These are phyloP conservation scores for Tetheella fluctuosa DNA, from an alignment of 2,888 invertebrate species.

Conservation along the genomic window DNA sequence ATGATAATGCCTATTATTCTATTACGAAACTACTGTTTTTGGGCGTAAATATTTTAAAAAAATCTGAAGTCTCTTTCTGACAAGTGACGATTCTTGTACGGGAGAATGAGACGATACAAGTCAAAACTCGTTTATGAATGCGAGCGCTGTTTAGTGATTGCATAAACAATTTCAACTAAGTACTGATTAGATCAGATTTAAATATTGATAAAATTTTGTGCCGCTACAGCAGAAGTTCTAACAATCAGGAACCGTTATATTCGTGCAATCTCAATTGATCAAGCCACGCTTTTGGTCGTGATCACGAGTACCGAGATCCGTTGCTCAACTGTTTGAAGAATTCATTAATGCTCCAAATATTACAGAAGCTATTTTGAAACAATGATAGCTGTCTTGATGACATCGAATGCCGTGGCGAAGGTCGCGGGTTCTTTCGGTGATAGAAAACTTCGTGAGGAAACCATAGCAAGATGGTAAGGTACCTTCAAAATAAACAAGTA, in stretches of 20 bases:
- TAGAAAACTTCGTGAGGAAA: no score
- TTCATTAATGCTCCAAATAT: not conserved
- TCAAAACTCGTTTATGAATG: no score
- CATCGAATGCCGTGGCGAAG: no score
- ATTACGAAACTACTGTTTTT: not conserved
- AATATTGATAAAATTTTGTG: not conserved
- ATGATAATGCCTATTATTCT: not conserved
- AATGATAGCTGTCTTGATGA: no score
- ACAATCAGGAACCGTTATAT: not conserved
- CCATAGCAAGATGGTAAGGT: no score
- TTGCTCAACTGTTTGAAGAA: not conserved
- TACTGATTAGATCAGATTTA: not conserved
- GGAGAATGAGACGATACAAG: no score
- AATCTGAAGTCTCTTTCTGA: no score
- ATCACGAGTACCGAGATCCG: not conserved
- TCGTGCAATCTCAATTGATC: constrained; percentile 4
- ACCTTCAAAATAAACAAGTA: no score
- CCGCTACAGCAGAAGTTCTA: not conserved
- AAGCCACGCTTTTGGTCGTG: not conserved
- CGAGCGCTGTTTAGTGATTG: not conserved
- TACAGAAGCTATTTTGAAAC: no score
- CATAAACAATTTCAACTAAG: not conserved
- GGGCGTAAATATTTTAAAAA: not conserved
- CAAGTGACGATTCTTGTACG: no score
- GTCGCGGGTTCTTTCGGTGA: no score